Conservation (phyloP, 2,888 invertebrate genomes). For the Hirtodrosophila confusa region DNA sequence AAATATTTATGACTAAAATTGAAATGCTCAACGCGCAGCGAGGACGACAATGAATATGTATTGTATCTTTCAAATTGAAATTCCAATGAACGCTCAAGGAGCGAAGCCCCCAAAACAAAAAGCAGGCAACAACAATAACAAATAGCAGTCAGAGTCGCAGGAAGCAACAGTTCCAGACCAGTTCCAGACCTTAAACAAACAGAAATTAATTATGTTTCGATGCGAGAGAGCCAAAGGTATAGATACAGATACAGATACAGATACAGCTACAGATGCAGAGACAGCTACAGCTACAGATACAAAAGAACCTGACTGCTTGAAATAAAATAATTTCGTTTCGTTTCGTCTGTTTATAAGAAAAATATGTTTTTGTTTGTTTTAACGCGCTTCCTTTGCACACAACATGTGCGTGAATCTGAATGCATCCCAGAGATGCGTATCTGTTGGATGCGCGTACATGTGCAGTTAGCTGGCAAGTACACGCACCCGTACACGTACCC, state of each 20-base stretch:
- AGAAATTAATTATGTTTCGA: conserved; percentile 79
- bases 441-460: conserved; percentile 27
- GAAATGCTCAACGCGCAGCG: conserved; percentile 62
- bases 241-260: conserved; percentile 9
- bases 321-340: conserved; percentile 66
- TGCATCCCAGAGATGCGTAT: conserved; percentile 64
- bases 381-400: conserved; percentile 68
- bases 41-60: conserved; percentile 71
- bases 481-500: conserved; percentile 17
- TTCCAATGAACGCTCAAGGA: conserved; percentile 75
- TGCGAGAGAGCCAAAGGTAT: conserved; percentile 48
- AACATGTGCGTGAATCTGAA: conserved; percentile 41
- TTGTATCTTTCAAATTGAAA: conserved; percentile 62
- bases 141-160: conserved; percentile 44
- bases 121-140: conserved; percentile 18
- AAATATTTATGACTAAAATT: conserved; percentile 73
- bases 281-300: conserved; percentile 31
- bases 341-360: conserved; percentile 74
- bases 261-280: conserved; percentile 22
- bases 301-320: conserved; percentile 56
- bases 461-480: conserved; percentile 23
- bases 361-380: conserved; percentile 78
- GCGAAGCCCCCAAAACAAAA: conserved; percentile 25
- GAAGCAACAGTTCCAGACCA: conserved; percentile 61
- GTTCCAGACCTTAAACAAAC: conserved; percentile 75